Conservation (phyloP, 1,140 invertebrate species). For the Temnothorax nylanderi region DNA sequence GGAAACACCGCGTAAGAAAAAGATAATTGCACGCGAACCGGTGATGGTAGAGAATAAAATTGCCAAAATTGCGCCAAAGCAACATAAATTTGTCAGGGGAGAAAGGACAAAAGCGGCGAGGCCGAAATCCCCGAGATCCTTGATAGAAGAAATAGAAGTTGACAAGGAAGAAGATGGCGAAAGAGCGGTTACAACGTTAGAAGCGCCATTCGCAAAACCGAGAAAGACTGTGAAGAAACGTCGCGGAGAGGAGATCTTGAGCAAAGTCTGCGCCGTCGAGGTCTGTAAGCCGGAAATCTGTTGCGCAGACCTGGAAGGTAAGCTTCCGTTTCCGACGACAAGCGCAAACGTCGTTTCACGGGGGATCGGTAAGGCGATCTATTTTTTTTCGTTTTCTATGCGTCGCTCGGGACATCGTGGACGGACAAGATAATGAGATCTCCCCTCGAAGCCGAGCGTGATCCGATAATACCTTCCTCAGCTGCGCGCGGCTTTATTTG, state of each 20-base stretch:
- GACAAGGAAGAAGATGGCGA: not conserved
- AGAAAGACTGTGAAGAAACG: conserved; percentile 33
- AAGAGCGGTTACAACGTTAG: not conserved
- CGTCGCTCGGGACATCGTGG: not conserved
- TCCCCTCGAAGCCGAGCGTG: not conserved
- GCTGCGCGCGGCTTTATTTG: not conserved
- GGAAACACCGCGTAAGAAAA: not conserved
- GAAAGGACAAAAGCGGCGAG: not conserved
- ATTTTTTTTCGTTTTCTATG: conserved; percentile 16
- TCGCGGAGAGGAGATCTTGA: conserved; percentile 27
- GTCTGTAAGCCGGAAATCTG: conserved; percentile 71
- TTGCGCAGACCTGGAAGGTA: conserved; percentile 64
- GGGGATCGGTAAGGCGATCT: not conserved
- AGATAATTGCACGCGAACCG: not conserved
- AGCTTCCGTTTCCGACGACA: conserved; percentile 5
- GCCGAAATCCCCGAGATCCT: not conserved
- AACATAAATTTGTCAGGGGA: not conserved
- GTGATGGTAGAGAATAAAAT: not conserved
- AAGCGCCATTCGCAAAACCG: not conserved
- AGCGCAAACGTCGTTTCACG: not conserved
- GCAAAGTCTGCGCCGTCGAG: conserved; percentile 38
- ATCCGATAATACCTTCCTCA: conserved; percentile 28
- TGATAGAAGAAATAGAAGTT: conserved; percentile 1
- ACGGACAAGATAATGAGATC: conserved; percentile 28
- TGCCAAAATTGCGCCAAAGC: not conserved